Conservation (phyloP, 2,888 invertebrate species). For the Drosophila pseudotakahashii region DNA sequence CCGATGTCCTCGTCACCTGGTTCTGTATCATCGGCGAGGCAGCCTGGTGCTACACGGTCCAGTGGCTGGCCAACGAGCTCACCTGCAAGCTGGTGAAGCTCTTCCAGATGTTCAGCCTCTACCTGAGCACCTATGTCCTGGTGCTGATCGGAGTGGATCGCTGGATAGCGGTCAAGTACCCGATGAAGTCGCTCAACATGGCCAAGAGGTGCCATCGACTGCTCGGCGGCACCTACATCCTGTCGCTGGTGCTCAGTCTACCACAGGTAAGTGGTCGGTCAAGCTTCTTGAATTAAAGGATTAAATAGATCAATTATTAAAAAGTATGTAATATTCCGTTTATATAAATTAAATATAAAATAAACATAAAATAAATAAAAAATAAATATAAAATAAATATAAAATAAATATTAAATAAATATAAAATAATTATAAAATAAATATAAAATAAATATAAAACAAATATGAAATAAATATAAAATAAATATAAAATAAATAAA, state of each 20-base stretch:
- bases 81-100: conserved; percentile 93
- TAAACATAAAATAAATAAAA: no score
- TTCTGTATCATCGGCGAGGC: conserved; percentile 93
- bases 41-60: conserved; percentile 91
- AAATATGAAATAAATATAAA: no score
- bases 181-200: conserved; percentile 89
- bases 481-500: no score
- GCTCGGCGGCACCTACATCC: conserved; percentile 89
- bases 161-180: conserved; percentile 92
- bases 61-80: conserved; percentile 91
- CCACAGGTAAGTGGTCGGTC: conserved; percentile 88
- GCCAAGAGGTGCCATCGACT: conserved; percentile 89
- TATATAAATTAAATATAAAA: no score
- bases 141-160: conserved; percentile 93
- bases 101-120: conserved; percentile 92
- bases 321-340: no score
- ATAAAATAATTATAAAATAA: no score
- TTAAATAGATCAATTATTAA: no score
- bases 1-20: conserved; percentile 92
- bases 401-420: no score
- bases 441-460: no score
- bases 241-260: conserved; percentile 90
- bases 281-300: no score
- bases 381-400: no score
- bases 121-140: conserved; percentile 92